A percentile compares a stretch with the other conserved stretches of the same genome.
phyloP scores from a whole-genome alignment of 2,888 invertebrate genomes.

The Digitonthophagus gazella region DNA sequence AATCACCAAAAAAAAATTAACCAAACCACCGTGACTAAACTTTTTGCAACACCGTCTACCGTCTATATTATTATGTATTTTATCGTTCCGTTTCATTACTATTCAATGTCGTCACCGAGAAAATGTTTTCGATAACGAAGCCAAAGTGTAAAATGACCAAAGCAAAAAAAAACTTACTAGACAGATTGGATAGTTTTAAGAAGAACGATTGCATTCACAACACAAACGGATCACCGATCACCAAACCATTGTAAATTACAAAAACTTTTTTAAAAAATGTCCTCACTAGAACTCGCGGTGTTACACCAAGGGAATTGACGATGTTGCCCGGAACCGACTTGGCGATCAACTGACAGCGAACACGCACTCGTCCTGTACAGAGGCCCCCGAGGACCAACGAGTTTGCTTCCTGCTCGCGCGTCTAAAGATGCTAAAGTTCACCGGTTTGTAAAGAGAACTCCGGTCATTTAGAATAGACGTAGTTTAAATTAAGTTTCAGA shows the following conservation, averaged over 20 bases:
- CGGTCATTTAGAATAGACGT: background rate
- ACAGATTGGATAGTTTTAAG: slow-evolving; percentile 35
- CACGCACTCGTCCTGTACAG: background rate
- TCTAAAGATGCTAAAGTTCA: background rate
- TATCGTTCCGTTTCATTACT: background rate
- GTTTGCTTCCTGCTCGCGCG: background rate
- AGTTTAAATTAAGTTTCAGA: background rate
- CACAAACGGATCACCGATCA: background rate
- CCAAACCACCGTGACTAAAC: too few species aligned
- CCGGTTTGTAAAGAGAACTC: background rate
- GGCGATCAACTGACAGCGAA: background rate
- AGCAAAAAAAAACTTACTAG: slow-evolving; percentile 27
- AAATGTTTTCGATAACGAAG: slow-evolving; percentile 6
- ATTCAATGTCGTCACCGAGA: background rate
- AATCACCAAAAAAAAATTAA: too few species aligned
- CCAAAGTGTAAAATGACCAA: background rate
- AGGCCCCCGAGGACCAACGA: background rate
- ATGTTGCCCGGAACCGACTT: background rate
- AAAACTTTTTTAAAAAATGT: background rate
- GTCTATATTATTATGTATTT: too few species aligned
- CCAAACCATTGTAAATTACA: background rate
- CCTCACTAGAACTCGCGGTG: background rate
- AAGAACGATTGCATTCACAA: slow-evolving; percentile 44
- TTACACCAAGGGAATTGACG: background rate
- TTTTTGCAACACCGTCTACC: too few species aligned